Percentiles rank a stretch among this genome's conserved stretches.
phyloP scores from a whole-genome alignment of 2,797 vertebrate species.

The Tinamus major region DNA sequence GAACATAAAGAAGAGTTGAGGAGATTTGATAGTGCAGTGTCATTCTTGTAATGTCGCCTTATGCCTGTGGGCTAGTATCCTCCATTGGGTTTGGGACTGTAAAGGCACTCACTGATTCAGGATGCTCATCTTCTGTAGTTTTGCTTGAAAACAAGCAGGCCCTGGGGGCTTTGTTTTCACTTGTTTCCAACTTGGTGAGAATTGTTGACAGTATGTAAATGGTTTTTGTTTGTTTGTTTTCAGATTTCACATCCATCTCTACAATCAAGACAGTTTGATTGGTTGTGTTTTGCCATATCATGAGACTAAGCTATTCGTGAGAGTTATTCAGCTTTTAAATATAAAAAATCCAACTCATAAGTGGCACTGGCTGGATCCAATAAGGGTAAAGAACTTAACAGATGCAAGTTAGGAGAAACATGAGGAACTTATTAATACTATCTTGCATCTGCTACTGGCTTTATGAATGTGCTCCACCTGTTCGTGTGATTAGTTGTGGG shows the following conservation, averaged over 20 bases:
- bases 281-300: slow-evolving; percentile 93
- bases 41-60: background rate
- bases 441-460: background rate
- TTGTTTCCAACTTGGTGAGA: background rate
- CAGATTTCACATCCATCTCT: slow-evolving; percentile 95
- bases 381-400: slow-evolving; percentile 84
- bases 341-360: slow-evolving; percentile 86
- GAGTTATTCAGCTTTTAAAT: slow-evolving; percentile 90
- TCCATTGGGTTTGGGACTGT: background rate
- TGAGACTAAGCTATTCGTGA: slow-evolving; percentile 92
- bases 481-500: background rate
- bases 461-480: background rate
- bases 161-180: too few relatives aligned
- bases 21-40: background rate
- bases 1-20: background rate
- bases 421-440: background rate
- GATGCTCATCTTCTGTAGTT: accelerated
- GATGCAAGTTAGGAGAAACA: background rate
- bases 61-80: background rate
- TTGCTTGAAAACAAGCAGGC: background rate
- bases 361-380: slow-evolving; percentile 92
- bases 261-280: slow-evolving; percentile 90
- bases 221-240: background rate
- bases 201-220: background rate
- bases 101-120: background rate